Percentiles rank a stretch among this genome's conserved stretches.
Conservation (phyloP, 64 coral and sea anemone species). For the Cladopsammia gracilis region DNA sequence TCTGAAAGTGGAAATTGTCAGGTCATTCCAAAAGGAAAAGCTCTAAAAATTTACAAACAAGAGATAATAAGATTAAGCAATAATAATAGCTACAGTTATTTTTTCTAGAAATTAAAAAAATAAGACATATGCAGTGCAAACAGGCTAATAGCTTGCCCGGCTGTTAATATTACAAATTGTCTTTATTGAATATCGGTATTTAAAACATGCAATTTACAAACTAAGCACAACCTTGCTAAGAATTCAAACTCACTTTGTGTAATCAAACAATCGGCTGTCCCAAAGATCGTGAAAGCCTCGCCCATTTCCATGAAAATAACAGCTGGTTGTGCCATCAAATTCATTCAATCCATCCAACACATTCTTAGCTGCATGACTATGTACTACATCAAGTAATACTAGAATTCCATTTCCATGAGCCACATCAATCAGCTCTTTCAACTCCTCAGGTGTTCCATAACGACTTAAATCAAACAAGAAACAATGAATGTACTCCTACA, state of each 20-base stretch:
- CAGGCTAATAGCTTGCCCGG: too few species aligned
- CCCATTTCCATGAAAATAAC: constrained; percentile 85
- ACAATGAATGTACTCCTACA: not conserved
- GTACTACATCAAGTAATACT: constrained; percentile 94
- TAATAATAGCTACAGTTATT: too few species aligned
- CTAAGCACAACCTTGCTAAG: not conserved
- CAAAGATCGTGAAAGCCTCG: constrained; percentile 85
- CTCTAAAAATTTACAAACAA: too few species aligned
- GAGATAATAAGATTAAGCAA: too few species aligned
- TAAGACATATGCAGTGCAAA: too few species aligned
- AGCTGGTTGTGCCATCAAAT: constrained; percentile 94
- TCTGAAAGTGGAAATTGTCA: too few species aligned
- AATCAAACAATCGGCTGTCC: constrained; percentile 97
- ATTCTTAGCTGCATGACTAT: constrained; percentile 97
- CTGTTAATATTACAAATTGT: too few species aligned
- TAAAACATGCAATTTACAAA: too few species aligned
- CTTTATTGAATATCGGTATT: too few species aligned
- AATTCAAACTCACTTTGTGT: constrained; percentile 85
- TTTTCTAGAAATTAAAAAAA: too few species aligned
- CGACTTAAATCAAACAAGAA: constrained; percentile 65
- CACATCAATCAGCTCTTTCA: constrained; percentile 91
- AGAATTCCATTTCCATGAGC: constrained; percentile 93
- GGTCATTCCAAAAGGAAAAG: too few species aligned
- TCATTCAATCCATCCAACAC: constrained; percentile 96
- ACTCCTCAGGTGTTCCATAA: constrained; percentile 97